phyloP scores from a whole-genome alignment of 2,113 vertebrate genomes.

The Heteronetta atricapilla region DNA sequence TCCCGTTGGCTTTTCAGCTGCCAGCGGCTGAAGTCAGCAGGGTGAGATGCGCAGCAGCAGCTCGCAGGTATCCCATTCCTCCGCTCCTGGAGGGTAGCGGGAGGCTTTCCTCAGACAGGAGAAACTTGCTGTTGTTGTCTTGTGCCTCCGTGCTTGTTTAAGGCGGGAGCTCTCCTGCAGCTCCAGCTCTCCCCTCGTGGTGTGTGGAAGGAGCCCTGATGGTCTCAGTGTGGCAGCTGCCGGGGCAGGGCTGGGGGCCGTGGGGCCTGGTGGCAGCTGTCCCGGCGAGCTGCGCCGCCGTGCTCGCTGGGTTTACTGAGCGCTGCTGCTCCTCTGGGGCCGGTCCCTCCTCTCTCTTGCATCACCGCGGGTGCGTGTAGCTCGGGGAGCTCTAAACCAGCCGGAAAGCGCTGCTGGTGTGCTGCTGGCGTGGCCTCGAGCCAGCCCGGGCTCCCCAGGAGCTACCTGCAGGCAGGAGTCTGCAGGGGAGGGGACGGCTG shows the following conservation, averaged over 20 bases:
- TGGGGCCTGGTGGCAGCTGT: background rate
- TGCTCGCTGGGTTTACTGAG: background rate
- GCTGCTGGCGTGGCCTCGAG: background rate
- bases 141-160: accelerated
- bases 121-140: background rate
- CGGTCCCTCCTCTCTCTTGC: accelerated
- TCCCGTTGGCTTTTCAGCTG: background rate
- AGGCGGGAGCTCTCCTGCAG: accelerated
- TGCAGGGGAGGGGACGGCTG: background rate
- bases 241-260: too few relatives aligned
- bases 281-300: too few relatives aligned
- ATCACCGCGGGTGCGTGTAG: accelerated
- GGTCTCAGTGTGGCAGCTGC: background rate
- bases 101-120: background rate
- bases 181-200: accelerated
- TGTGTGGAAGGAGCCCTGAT: accelerated
- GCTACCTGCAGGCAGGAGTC: background rate
- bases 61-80: background rate
- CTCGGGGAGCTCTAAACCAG: background rate
- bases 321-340: background rate
- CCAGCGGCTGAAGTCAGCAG: background rate
- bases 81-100: background rate
- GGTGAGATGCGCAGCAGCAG: accelerated
- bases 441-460: background rate
- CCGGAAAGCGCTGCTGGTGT: accelerated